phyloP scores from a whole-genome alignment of 53 echinoderm and acorn worm genomes.

The Antedon mediterranea region DNA sequence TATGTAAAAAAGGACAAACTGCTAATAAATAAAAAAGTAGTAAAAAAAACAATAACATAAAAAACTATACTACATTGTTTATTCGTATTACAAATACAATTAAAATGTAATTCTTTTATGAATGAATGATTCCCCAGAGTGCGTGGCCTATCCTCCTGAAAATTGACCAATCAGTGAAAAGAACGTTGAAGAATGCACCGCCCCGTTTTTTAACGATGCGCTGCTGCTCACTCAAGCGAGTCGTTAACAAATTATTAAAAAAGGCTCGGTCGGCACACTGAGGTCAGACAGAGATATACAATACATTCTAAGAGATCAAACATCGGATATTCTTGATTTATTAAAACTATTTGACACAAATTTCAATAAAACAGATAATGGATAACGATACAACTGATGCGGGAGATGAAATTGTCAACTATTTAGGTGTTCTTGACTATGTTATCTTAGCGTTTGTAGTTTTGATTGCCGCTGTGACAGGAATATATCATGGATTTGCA shows the following conservation, averaged over 20 bases:
- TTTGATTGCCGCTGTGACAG: slow-evolving; percentile 30
- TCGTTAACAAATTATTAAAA: too few relatives aligned
- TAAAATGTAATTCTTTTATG: too few relatives aligned
- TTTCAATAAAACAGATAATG: background rate
- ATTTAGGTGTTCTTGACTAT: slow-evolving; percentile 31
- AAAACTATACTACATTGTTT: too few relatives aligned
- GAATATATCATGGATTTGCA: slow-evolving; percentile 45
- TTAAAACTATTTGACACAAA: background rate
- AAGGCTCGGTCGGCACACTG: too few relatives aligned
- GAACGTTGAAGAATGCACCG: background rate
- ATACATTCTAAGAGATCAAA: too few relatives aligned
- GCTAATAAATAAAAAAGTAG: too few relatives aligned
- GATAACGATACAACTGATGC: background rate
- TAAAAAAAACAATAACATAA: too few relatives aligned
- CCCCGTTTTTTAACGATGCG: background rate
- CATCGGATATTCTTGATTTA: background rate
- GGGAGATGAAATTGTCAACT: background rate
- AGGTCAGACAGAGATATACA: too few relatives aligned
- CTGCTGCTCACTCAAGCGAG: too few relatives aligned
- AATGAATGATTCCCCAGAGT: background rate
- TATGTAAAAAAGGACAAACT: too few relatives aligned
- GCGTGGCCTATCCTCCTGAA: background rate
- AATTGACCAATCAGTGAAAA: background rate
- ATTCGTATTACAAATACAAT: too few relatives aligned
- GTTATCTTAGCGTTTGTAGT: slow-evolving; percentile 29